phyloP scores from a whole-genome alignment of 2,113 vertebrate genomes.

The Pyrgilauda ruficollis region DNA sequence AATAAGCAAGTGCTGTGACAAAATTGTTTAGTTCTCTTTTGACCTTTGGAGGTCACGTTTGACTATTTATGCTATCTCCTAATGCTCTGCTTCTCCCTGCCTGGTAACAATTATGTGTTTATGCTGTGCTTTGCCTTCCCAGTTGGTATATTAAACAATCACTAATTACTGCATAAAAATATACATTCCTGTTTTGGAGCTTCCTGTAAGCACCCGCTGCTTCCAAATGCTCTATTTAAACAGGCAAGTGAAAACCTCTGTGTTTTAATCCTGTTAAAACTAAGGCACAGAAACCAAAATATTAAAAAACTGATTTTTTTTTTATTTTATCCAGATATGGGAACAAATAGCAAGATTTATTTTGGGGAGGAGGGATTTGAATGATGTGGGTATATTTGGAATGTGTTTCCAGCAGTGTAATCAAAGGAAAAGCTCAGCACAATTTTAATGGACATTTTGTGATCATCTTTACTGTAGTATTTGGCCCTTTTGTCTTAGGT shows the following conservation, averaged over 20 bases:
- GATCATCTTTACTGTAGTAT: background rate
- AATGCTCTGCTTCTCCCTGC: constrained; percentile 75
- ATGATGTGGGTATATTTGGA: background rate
- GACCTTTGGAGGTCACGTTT: constrained; percentile 78
- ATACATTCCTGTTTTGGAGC: constrained; percentile 61
- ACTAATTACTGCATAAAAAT: constrained; percentile 74
- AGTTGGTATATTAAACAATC: constrained; percentile 74
- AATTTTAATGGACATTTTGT: background rate
- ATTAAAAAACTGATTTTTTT: background rate
- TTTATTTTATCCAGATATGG: background rate
- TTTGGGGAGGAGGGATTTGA: background rate
- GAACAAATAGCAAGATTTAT: background rate
- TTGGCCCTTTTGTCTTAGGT: background rate
- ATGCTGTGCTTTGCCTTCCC: constrained; percentile 64
- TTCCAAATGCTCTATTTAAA: background rate
- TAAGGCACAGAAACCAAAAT: background rate
- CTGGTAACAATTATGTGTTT: constrained; percentile 81
- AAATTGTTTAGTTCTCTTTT: constrained; percentile 79
- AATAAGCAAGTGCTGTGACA: constrained; percentile 76
- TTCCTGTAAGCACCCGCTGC: constrained; percentile 44
- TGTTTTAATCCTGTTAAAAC: background rate
- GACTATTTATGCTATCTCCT: constrained; percentile 82
- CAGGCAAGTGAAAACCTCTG: background rate
- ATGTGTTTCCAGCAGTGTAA: background rate
- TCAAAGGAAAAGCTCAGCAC: background rate